These are phyloP conservation scores for Halcyon leucocephala DNA, from an alignment of 2,797 vertebrate genomes.

Conservation along the genomic window DNA sequence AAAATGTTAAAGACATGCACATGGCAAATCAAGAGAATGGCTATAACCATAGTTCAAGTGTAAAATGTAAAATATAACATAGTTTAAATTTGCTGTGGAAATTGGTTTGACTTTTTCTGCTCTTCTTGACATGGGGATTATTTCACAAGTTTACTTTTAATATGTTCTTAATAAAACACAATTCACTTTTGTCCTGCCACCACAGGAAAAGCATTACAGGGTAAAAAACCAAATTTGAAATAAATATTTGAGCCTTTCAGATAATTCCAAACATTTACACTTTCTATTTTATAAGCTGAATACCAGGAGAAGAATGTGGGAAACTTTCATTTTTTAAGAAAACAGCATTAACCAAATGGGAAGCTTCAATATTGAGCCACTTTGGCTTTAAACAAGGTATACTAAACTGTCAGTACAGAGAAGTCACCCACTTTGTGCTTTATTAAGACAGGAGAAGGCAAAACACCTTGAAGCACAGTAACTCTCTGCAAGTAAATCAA, in stretches of 20 bases:
- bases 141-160: not conserved
- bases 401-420: no score
- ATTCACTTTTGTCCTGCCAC: not conserved
- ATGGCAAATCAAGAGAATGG: not conserved
- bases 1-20: no score
- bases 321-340: no score
- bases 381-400: no score
- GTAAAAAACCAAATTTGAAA: no score
- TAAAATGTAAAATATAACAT: not conserved
- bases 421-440: not conserved
- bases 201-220: no score
- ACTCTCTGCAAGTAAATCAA: not conserved
- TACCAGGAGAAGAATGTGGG: no score
- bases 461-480: not conserved
- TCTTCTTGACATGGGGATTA: not conserved
- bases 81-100: not conserved
- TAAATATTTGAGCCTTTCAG: no score
- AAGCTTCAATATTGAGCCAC: no score
- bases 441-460: not conserved
- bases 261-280: no score
- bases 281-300: no score
- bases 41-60: not conserved
- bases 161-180: not conserved
- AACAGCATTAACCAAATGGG: no score
- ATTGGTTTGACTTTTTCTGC: not conserved